Conservation (phyloP, 2,888 invertebrate genomes). For the Drosophila macrospina region DNA sequence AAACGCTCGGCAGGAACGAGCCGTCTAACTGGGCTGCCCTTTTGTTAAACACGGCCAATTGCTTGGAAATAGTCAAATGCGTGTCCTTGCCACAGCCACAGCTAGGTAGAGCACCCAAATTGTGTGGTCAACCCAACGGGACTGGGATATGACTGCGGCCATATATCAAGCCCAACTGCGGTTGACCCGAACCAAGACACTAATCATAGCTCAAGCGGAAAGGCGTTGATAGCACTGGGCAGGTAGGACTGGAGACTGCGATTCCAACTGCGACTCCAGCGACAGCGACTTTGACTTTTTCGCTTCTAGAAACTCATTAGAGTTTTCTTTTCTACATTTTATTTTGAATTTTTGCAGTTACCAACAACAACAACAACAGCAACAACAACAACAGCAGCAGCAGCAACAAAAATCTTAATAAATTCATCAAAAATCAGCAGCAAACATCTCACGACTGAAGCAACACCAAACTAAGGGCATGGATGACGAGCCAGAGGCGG, state of each 20-base stretch:
- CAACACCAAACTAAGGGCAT: constrained; percentile 39
- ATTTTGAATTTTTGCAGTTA: constrained; percentile 29
- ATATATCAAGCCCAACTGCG: constrained; percentile 74
- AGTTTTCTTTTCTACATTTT: constrained; percentile 45
- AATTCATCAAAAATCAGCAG: constrained; percentile 77
- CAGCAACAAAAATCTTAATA: constrained; percentile 69
- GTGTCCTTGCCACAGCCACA: constrained; percentile 19
- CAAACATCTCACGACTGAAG: constrained; percentile 69
- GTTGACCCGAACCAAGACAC: constrained; percentile 73
- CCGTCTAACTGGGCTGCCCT: constrained; percentile 33
- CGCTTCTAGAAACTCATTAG: constrained; percentile 72
- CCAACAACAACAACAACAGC: constrained; percentile 13
- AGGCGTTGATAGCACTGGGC: constrained; percentile 68
- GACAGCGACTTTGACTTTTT: constrained; percentile 52
- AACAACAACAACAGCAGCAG: too few relatives aligned
- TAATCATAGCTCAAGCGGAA: constrained; percentile 76
- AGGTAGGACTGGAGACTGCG: constrained; percentile 7
- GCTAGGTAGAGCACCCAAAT: constrained; percentile 49
- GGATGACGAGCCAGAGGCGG: neutral
- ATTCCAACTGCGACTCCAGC: too few relatives aligned
- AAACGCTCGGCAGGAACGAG: constrained; percentile 61
- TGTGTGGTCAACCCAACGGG: constrained; percentile 62
- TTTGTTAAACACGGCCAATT: constrained; percentile 76
- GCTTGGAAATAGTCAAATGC: constrained; percentile 62
- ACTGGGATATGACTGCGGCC: constrained; percentile 24